phyloP scores from a whole-genome alignment of 1,140 invertebrate genomes.

The Grapholita molesta region DNA sequence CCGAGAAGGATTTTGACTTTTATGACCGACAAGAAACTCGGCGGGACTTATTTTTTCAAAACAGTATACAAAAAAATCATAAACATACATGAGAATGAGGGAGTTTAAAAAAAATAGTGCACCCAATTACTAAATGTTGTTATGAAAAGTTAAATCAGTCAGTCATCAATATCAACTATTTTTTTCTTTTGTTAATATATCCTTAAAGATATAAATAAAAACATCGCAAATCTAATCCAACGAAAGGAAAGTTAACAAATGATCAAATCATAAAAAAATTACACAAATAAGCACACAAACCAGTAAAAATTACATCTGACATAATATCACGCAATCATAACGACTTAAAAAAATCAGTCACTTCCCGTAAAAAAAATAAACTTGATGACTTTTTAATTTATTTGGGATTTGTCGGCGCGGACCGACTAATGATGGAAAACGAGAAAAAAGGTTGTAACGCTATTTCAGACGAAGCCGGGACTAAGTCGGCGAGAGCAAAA shows the following conservation, averaged over 20 bases:
- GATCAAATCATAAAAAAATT: not conserved
- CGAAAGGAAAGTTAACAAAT: not conserved
- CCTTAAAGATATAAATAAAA: not conserved
- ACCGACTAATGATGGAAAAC: constrained; percentile 40
- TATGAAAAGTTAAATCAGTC: too few species aligned
- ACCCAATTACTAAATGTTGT: too few species aligned
- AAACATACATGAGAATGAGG: too few species aligned
- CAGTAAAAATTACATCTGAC: not conserved
- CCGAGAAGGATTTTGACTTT: too few species aligned
- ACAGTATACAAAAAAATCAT: too few species aligned
- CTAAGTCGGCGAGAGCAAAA: constrained; percentile 24
- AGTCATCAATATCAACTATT: too few species aligned
- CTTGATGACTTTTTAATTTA: constrained; percentile 66
- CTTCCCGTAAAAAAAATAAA: constrained; percentile 38
- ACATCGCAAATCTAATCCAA: not conserved
- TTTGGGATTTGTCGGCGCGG: constrained; percentile 39
- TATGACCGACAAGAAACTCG: too few species aligned
- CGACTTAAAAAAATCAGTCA: constrained; percentile 29
- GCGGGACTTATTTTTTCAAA: too few species aligned
- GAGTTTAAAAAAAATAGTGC: too few species aligned
- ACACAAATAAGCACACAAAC: not conserved
- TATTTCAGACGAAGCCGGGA: constrained; percentile 27
- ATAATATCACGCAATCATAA: constrained; percentile 20
- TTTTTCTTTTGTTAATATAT: too few species aligned
- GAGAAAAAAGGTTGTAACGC: constrained; percentile 38